Base-by-base conservation (phyloP, 1,140 invertebrate species). In the Drosophila tani region DNA sequence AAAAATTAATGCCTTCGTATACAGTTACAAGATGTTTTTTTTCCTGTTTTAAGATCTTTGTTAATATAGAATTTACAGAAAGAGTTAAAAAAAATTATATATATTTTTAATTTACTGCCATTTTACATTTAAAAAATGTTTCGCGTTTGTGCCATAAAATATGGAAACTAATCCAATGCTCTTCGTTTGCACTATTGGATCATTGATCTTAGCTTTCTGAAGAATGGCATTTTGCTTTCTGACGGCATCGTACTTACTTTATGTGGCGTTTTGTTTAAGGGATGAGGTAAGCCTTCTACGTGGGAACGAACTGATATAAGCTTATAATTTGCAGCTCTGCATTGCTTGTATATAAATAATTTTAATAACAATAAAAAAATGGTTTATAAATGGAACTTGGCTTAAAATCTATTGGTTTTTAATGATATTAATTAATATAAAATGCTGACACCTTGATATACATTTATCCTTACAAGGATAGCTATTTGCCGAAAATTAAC, bases 251-350 rank as follows among this genome's bases (percentile, higher is more conserved):
- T 38, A 38, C 17, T 53, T 24, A 38, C 7, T 55, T 47, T 38
- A n/a, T 69, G 67, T 45, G 47, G 43, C 40, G 21, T 27, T 67
- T 67, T 55, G 2, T 55, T 70, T 67, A 27, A 14, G 14, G 62
- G 67, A 21, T 21, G 14, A 67, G 17, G 14, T 67, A 55, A 70
- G 49, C 43, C n/a, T 38, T 55, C 66, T 43, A 45, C 32, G 40
- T 51, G 46, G 67, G 40, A 55, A 45, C 41, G 19, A 49, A 35
- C 66, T 53, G 62, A 53, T 35, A 45, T 14, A 69, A 32, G 27
- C 32, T 70, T 70, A 40, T 68, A 55, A 70, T 70, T 70, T 67
- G 67, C 67, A 67, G 63, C 63, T 67, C 67, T 49, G 67, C 67
- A 70, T 67, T 49, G 67, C 67, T 67, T 67, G 27, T 51, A 67